Evolutionary conservation across 2,113 vertebrate species (phyloP), one percentile per base, ranked within the genome.

Genomic region (Glareola pratincola): DNA sequence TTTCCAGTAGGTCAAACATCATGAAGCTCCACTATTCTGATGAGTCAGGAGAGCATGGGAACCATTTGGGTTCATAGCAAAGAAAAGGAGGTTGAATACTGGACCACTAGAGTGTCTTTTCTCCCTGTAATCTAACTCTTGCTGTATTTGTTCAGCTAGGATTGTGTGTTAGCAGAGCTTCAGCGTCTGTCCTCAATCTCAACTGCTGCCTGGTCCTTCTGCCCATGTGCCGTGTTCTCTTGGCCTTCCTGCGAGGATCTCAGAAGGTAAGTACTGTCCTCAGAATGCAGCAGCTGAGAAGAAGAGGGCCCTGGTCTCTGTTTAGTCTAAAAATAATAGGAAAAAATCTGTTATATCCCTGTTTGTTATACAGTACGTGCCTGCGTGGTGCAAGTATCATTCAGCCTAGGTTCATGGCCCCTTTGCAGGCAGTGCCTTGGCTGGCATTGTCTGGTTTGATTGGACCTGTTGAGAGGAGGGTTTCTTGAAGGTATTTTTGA

Each of bases 101-200:
- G 10, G 69, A 10, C 21, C 5, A 1, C 50, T 59, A 41, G 15
- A 69, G 18, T 2, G 4, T 47, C n/a, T 36, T 41, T 60, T 39
- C 90, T 92, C 37, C n/a, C 26, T 20, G 34, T 90, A 80, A 93
- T 95, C 96, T 98, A 93, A 98, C 91, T 92, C 95, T 98, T 94
- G 90, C 80, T 97, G 50, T 98, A 23, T 98, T 98, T 97, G 98
- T 98, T 98, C 98, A 99, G 99, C 98, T 99, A 95, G 99, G 99
- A 95, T 98, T 99, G 97, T 99, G 99, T 97, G 96, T 99, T 96
- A 99, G 99, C 98, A 98, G 99, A 98, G 99, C 99, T 23, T 99
- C 99, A 6, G 99, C 99, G 0, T 98, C 99, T 26, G 99, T 99
- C 84, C 98, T 99, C 80, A 99, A 99, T 98, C 95, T 99, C 95